phyloP scores from a whole-genome alignment of 2,797 vertebrate species.

The Sebastes trivittatus region DNA sequence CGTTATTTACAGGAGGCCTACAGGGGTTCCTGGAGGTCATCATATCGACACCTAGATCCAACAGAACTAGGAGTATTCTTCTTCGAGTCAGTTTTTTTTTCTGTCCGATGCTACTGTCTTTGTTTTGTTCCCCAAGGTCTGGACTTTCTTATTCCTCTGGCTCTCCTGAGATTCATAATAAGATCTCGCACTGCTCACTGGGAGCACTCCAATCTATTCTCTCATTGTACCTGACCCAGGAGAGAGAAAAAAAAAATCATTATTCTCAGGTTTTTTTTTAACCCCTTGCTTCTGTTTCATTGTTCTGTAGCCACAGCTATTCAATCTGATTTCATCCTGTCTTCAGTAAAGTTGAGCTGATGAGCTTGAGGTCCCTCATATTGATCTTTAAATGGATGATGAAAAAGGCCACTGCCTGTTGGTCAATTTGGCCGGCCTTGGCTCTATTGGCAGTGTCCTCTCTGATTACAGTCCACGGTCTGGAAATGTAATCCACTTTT shows the following conservation, averaged over 20 bases:
- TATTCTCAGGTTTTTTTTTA: conserved; percentile 17
- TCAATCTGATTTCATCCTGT: conserved; percentile 59
- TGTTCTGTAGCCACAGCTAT: conserved; percentile 31
- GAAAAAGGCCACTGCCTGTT: conserved; percentile 65
- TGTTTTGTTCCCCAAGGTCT: background rate
- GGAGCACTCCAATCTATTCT: conserved; percentile 58
- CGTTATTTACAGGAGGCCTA: background rate
- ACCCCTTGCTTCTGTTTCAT: conserved; percentile 28
- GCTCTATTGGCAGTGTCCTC: conserved; percentile 55
- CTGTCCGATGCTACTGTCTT: background rate
- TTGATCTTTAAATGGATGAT: conserved; percentile 80
- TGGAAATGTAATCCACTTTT: conserved; percentile 57
- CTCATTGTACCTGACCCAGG: conserved; percentile 41
- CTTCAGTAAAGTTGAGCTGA: conserved; percentile 64
- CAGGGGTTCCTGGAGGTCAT: background rate
- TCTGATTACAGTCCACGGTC: conserved; percentile 50
- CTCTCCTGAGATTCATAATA: conserved; percentile 54
- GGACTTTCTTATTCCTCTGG: background rate
- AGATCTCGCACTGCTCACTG: conserved; percentile 33
- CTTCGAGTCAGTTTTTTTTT: background rate
- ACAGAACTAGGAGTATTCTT: background rate
- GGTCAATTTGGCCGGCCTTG: conserved; percentile 57
- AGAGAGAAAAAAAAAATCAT: conserved; percentile 14
- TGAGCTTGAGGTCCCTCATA: conserved; percentile 65
- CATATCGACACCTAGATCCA: background rate